Evolutionary conservation across 2,113 vertebrate species (phyloP), one percentile per base, ranked within the genome.

Genomic region (Hydrolagus affinis): DNA sequence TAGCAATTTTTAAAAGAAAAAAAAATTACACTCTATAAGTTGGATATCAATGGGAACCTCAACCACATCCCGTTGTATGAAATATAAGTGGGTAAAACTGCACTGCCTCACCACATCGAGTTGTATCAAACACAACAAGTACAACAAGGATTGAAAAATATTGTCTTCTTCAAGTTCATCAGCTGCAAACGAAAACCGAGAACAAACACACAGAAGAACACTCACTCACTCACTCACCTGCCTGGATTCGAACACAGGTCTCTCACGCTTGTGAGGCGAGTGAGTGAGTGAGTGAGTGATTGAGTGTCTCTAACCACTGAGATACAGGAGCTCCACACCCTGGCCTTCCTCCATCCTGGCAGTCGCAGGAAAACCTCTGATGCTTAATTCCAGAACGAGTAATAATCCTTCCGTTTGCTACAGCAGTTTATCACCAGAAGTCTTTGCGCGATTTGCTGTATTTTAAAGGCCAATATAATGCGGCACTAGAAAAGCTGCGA

Each of bases 311-410:
- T n/a, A n/a, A n/a, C n/a, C n/a, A n/a, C n/a, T n/a, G n/a, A n/a
- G n/a, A n/a, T n/a, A n/a, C n/a, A n/a, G n/a, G n/a, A n/a, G n/a
- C n/a, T n/a, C n/a, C n/a, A n/a, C n/a, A n/a, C n/a, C n/a, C n/a
- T n/a, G n/a, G 44, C 44, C 6, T 44, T 44, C 44, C 44, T 44
- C 44, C 44, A 44, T 44, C 44, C 44, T 44, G 44, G 44, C 44
- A 44, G 44, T 44, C 44, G 44, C 44, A 44, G 1, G 44, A 44
- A 44, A 44, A 3, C 44, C 91, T 98, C 96, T 0, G 95, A 97
- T 91, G 99, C 97, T 0, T 97, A 99, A 91, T 93, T 94, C 89
- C 97, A 98, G 89, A 99, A 99, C 88, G 96, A 99, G 89, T 94
- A 95, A 71, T 94, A 97, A 88, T 92, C 93, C 0, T 94, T n/a